A percentile compares a stretch with the other conserved stretches of the same genome.
Evolutionary conservation across 2,888 invertebrate species (phyloP).

Genomic region (Linyphia triangularis): DNA sequence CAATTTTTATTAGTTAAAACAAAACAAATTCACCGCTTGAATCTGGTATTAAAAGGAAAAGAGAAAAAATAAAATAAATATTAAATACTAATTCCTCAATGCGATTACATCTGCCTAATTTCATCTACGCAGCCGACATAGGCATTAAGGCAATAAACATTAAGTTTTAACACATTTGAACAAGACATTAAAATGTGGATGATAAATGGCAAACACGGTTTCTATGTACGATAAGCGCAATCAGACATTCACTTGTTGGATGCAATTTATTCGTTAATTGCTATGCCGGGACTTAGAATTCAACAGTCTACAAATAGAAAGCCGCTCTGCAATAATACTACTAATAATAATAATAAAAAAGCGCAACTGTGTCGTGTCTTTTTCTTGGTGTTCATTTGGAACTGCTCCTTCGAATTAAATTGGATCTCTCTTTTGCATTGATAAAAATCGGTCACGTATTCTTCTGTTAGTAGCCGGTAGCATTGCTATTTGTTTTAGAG

Average conservation of each 20-base stretch:
- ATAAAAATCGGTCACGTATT: conserved; percentile 7
- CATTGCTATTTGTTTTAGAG: neutral
- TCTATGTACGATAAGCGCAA: conserved; percentile 22
- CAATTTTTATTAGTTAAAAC: too few species aligned
- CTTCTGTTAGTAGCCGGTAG: neutral
- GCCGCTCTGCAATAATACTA: neutral
- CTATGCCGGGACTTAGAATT: neutral
- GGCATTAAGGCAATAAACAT: neutral
- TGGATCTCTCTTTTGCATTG: neutral
- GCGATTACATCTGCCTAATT: neutral
- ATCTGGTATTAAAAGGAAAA: too few species aligned
- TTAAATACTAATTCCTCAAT: neutral
- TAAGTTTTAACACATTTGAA: conserved; percentile 15
- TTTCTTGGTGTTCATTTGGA: neutral
- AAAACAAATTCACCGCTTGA: too few species aligned
- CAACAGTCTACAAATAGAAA: neutral
- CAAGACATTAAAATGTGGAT: conserved; percentile 18
- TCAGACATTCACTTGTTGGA: conserved; percentile 6
- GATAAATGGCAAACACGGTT: neutral
- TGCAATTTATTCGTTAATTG: conserved; percentile 31
- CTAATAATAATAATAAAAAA: too few species aligned
- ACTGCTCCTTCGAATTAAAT: neutral
- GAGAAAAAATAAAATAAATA: neutral
- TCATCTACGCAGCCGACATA: neutral
- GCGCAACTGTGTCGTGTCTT: conserved; percentile 31